These are phyloP conservation scores for Chinchilla lanigera DNA, from an alignment of 2,113 vertebrate genomes.

Conservation along the genomic window DNA sequence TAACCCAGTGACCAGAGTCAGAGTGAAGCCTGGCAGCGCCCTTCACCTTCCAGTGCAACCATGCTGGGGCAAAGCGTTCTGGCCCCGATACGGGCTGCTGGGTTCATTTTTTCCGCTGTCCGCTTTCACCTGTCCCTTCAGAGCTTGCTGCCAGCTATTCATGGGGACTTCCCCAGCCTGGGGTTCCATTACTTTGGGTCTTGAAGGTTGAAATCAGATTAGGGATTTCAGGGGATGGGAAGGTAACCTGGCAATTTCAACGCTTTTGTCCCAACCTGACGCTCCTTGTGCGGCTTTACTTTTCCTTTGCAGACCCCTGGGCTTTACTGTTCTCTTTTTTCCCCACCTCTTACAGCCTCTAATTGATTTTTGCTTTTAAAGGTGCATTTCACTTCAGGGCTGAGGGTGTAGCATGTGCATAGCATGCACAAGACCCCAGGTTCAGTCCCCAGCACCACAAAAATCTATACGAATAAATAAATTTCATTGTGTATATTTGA, in stretches of 20 bases:
- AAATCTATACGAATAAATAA: not conserved
- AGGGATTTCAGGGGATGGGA: not conserved
- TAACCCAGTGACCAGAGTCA: not conserved
- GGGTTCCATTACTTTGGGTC: not conserved
- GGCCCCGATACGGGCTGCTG: not conserved
- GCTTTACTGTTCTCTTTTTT: not conserved
- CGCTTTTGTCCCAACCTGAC: not conserved
- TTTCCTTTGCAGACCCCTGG: not conserved
- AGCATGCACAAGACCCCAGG: not conserved
- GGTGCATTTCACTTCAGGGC: not conserved
- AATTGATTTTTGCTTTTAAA: not conserved
- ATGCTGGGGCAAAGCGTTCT: not conserved
- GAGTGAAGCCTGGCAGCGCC: not conserved
- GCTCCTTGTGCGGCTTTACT: not conserved
- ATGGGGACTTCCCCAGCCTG: not conserved
- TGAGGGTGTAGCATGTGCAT: not conserved
- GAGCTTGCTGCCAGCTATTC: not conserved
- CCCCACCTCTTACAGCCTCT: not conserved
- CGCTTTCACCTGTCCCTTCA: not conserved
- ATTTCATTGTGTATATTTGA: not conserved
- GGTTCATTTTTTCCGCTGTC: not conserved
- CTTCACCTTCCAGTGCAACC: too few relatives aligned
- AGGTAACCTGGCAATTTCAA: not conserved
- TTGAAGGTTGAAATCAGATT: not conserved
- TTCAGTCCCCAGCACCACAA: not conserved